Evolutionary conservation across 2,888 invertebrate genomes (phyloP), one percentile per base, ranked within the genome.

Genomic region (Nomada fabriciana): DNA sequence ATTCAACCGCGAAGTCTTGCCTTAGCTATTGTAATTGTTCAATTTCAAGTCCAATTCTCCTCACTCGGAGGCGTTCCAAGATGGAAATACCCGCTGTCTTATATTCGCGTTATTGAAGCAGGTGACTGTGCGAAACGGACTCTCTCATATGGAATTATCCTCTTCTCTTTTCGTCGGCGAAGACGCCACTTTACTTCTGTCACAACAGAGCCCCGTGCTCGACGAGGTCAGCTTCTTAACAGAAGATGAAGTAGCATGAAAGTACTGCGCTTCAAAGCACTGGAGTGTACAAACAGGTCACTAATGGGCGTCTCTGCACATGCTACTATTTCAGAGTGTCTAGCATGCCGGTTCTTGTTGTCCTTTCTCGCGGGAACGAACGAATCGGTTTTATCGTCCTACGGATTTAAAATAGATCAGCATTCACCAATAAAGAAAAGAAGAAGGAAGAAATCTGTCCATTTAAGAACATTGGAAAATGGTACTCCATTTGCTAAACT

Each of bases 221-320:
- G 64, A 75, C 84, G 83, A 89, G 90, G 89, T 90, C 91, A 88
- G 82, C 86, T 85, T 71, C 88, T 86, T 77, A 57, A 52, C 42
- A 47, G 68, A 77, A 86, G 86, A 90, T 84, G 83, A 90, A 89
- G 86, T 87, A 84, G 72, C 68, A 72, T 72, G 82, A 57, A 79
- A 87, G 84, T 81, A 85, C 85, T 57, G 75, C 82, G 65, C 86
- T 88, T 76, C 77, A 86, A 83, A 1, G 76, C 76, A 68, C 78
- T 87, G 61, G 60, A 89, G 88, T 88, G 76, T 70, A 80, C 90
- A 89, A 90, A 89, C 89, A 87, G 87, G 82, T 85, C 80, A 78
- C 84, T 90, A 91, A 91, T 89, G 87, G 89, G 77, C 80, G 72
- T 79, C 80, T 86, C 81, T 73, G 77, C 65, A 71, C 61, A 71